Evolutionary conservation across 2,113 vertebrate species (phyloP).

Genomic region (Hyperopisus bebe): DNA sequence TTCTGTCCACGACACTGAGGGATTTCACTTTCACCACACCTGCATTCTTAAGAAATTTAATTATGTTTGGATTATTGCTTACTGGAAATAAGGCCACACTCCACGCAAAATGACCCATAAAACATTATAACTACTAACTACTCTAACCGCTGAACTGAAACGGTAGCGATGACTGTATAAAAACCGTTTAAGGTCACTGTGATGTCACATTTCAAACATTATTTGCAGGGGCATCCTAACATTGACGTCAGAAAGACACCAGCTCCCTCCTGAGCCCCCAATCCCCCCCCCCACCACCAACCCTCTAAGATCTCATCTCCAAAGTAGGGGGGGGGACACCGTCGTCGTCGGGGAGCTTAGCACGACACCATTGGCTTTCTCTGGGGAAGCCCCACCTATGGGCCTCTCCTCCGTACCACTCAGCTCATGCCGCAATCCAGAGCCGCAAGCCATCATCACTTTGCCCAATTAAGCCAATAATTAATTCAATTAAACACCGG

Average conservation of each 20-base stretch:
- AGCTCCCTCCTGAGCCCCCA: background rate
- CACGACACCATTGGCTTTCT: background rate
- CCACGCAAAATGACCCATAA: background rate
- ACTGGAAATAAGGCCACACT: background rate
- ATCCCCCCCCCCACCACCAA: background rate
- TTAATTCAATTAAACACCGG: conserved; percentile 48
- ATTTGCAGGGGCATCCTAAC: background rate
- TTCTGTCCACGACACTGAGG: background rate
- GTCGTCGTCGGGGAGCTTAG: background rate
- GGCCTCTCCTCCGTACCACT: conserved; percentile 27
- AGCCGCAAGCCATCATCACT: conserved; percentile 46
- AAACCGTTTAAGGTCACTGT: background rate
- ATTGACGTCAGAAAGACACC: background rate
- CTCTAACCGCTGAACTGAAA: background rate
- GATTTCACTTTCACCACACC: background rate
- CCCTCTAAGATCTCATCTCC: background rate
- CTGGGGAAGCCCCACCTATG: conserved; percentile 22
- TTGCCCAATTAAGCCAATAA: conserved; percentile 48
- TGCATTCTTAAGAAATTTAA: background rate
- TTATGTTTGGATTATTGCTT: background rate
- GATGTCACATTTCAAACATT: background rate
- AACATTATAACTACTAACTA: background rate
- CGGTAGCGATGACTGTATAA: background rate
- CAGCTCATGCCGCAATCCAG: conserved; percentile 33
- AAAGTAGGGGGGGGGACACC: background rate